Evolutionary conservation across 2,797 vertebrate genomes (phyloP).

Genomic region (Sitta carolinensis): DNA sequence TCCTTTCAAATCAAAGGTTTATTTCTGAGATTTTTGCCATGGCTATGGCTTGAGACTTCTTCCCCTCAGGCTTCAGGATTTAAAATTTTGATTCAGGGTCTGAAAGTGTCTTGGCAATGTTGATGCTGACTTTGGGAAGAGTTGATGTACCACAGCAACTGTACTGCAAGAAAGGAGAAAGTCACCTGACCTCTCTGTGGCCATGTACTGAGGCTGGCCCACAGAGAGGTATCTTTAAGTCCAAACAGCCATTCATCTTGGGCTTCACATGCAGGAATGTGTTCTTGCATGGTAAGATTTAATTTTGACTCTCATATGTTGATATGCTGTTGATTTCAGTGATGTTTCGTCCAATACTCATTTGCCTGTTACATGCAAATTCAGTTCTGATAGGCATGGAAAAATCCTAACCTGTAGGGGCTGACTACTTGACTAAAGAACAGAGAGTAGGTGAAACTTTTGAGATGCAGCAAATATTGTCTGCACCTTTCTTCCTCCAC

Average conservation of each 20-base stretch:
- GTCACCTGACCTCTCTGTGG: not conserved
- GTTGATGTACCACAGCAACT: not conserved
- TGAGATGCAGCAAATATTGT: not conserved
- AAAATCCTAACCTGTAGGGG: not conserved
- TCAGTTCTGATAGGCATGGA: not conserved
- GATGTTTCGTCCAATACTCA: not conserved
- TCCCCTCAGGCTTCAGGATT: not conserved
- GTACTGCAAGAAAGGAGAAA: not conserved
- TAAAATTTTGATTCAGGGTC: not conserved
- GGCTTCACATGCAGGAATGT: conserved; percentile 21
- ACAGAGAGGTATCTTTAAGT: not conserved
- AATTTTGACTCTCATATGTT: not conserved
- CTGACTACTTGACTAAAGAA: not conserved
- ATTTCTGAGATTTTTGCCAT: conserved; percentile 38
- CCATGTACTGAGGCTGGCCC: conserved; percentile 35
- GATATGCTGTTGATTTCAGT: not conserved
- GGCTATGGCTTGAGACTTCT: not conserved
- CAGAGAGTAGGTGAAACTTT: not conserved
- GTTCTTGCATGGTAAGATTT: not conserved
- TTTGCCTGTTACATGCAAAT: not conserved
- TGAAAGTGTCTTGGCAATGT: not conserved
- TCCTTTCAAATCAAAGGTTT: conserved; percentile 25
- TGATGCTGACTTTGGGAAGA: not conserved
- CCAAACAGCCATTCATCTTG: conserved; percentile 47
- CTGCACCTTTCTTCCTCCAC: not conserved